Conservation (phyloP, 2,113 vertebrate genomes). For the Crotalus horridus region DNA sequence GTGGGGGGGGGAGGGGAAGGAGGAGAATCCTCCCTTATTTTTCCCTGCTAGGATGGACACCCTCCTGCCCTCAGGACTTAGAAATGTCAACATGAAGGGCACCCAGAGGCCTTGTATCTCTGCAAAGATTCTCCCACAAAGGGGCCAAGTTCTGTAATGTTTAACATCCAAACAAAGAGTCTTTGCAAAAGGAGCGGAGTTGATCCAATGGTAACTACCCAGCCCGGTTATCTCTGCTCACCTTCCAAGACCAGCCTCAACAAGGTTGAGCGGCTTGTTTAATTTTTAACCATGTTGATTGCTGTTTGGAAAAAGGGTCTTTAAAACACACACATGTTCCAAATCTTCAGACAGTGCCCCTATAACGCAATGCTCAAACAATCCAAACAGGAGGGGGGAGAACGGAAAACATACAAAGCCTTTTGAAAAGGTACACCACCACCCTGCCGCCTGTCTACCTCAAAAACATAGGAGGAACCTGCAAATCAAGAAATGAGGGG, state of each 20-base stretch:
- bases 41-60: background rate
- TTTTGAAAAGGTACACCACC: background rate
- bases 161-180: conserved; percentile 32
- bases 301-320: background rate
- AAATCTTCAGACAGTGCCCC: background rate
- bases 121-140: conserved; percentile 12
- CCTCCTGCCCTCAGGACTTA: background rate
- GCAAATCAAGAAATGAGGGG: background rate
- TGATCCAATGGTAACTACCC: conserved; percentile 14
- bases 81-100: background rate
- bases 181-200: background rate
- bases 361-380: background rate
- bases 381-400: background rate
- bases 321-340: background rate
- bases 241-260: background rate
- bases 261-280: conserved; percentile 15
- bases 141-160: conserved; percentile 25
- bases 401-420: background rate
- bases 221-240: conserved; percentile 20
- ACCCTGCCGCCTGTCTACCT: background rate
- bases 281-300: conserved; percentile 28
- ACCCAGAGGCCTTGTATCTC: background rate
- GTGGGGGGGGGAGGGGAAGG: too few relatives aligned
- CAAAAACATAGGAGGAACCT: background rate
- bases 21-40: background rate